These are phyloP conservation scores for Neoascia interrupta DNA, from an alignment of 2,888 invertebrate species.

Conservation along the genomic window DNA sequence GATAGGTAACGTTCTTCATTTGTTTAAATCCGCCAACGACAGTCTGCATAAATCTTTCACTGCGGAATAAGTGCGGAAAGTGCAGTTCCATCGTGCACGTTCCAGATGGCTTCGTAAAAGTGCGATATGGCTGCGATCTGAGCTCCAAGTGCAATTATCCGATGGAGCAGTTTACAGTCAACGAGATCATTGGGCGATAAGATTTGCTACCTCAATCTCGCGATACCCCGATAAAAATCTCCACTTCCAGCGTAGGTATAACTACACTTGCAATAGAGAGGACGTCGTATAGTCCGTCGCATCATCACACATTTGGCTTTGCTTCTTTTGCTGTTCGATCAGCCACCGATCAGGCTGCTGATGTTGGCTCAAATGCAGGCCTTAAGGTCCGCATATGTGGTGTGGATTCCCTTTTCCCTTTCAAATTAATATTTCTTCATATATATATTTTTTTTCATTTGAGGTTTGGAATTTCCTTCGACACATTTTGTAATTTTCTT, in stretches of 20 bases:
- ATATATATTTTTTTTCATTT: neutral
- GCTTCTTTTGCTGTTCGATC: too few species aligned
- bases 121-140: slow-evolving; percentile 57
- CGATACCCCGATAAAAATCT: slow-evolving; percentile 64
- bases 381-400: neutral
- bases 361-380: too few species aligned
- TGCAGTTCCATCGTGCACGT: slow-evolving; percentile 32
- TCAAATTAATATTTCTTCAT: slow-evolving; percentile 24
- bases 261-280: too few species aligned
- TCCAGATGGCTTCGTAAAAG: slow-evolving; percentile 9
- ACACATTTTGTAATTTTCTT: slow-evolving; percentile 41
- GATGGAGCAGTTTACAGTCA: slow-evolving; percentile 67
- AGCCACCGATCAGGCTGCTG: neutral
- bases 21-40: too few species aligned
- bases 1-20: too few species aligned
- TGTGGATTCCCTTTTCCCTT: slow-evolving; percentile 31
- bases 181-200: slow-evolving; percentile 69
- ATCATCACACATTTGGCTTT: too few species aligned
- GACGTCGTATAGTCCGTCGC: neutral
- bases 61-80: slow-evolving; percentile 32
- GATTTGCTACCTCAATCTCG: slow-evolving; percentile 68
- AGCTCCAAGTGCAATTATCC: slow-evolving; percentile 53
- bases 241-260: too few species aligned
- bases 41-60: too few species aligned
- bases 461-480: slow-evolving; percentile 51